Base-by-base conservation (phyloP, 2,888 invertebrate species). In the Ophion obscuratus region DNA sequence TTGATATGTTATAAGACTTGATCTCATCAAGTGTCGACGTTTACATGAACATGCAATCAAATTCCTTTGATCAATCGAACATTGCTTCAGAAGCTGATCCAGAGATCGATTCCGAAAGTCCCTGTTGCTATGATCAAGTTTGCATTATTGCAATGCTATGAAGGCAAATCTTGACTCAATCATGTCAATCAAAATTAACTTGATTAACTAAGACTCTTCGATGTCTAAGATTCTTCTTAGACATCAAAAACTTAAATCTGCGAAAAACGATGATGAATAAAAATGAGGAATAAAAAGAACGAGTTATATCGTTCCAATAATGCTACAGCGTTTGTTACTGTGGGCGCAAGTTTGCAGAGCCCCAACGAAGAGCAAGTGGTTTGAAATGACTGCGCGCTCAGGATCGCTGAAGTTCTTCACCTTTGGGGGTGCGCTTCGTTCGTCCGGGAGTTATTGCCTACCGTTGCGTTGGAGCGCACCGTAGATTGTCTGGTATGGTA, bases 401-500 rank as follows among this genome's bases (percentile, higher is more conserved):
- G 53, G 57, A 36, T 53, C 36, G 36, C 53, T 77, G 24, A 67
- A 67, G 31, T 77, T 57, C 47, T 67, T 66, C 67, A 27, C 53
- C 14, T 77, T 57, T 74, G 61, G 17, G 44, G n/a, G 73, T 24
- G 11, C 24, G 66, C 66, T 73, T 36, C 36, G 73, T 73, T 73
- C 10, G 10, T 20, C 57, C 47, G 64, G 44, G 57, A 66, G 20
- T 75, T 44, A 31, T 24, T n/a, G 9, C 24, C 9, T 40, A 64
- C 40, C 61, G 36, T 40, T 24, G 47, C 53, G 74, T 31, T 75
- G 47, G 47, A 67, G 24, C 44, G 74, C n/a, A 71, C 2, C 27
- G 75, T 77, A 44, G 64, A 67, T 79, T 44, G 71, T 64, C 10
- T 36, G 53, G 36, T 59, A 68, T 61, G 44, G 40, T 67, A 57